These are phyloP conservation scores for Scotopteryx bipunctaria DNA, from an alignment of 2,888 invertebrate species.

Conservation along the genomic window DNA sequence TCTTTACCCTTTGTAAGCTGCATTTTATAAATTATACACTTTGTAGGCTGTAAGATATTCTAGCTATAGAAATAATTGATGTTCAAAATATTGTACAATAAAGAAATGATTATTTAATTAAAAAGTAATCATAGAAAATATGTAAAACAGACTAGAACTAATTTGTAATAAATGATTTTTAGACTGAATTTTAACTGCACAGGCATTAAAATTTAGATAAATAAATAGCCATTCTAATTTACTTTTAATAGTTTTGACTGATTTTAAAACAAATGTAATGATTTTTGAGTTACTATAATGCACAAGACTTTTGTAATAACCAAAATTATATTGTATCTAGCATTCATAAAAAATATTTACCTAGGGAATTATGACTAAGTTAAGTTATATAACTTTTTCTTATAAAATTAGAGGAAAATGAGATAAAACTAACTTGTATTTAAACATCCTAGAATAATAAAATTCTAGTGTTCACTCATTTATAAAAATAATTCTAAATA, in stretches of 20 bases:
- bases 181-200: conserved; percentile 18
- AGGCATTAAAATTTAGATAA: conserved; percentile 12
- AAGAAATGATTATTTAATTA: conserved; percentile 28
- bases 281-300: neutral
- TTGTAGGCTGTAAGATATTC: conserved; percentile 11
- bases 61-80: conserved; percentile 35
- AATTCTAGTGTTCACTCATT: neutral
- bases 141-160: conserved; percentile 16
- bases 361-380: neutral
- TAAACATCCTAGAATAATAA: neutral
- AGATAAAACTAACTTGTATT: too few species aligned
- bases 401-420: too few species aligned
- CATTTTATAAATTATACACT: conserved; percentile 17
- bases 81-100: conserved; percentile 56
- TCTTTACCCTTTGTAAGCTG: conserved; percentile 11
- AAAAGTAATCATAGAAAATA: conserved; percentile 24
- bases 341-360: neutral
- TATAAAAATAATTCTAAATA: neutral
- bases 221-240: neutral
- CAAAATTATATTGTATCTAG: neutral
- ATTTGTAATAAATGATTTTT: conserved; percentile 8
- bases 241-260: conserved; percentile 5
- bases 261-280: conserved; percentile 2
- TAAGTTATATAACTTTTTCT: neutral
- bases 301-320: neutral